phyloP scores from a whole-genome alignment of 2,113 vertebrate species.

The Phrynosoma blainvillii region DNA sequence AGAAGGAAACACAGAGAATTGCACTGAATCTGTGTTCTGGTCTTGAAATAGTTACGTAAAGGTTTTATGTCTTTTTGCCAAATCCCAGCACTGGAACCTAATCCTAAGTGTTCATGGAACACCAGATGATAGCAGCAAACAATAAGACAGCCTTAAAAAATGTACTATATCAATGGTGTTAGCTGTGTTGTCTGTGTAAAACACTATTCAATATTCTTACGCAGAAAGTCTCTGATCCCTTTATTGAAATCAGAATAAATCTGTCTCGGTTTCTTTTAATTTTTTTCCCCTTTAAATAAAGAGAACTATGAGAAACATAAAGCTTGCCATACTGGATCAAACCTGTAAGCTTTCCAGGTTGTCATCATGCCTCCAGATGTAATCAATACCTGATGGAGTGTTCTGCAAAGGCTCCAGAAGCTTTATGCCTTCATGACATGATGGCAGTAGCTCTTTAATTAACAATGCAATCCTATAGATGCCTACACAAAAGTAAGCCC shows the following conservation, averaged over 20 bases:
- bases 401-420: conserved; percentile 60
- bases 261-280: conserved; percentile 12
- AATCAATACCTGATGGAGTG: conserved; percentile 68
- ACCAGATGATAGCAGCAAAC: not conserved
- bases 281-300: conserved; percentile 47
- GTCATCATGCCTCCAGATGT: conserved; percentile 39
- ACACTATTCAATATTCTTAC: not conserved
- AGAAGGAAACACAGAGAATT: not conserved
- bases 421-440: conserved; percentile 59
- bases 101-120: not conserved
- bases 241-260: conserved; percentile 50
- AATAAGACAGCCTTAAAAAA: not conserved
- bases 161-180: not conserved
- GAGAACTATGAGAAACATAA: conserved; percentile 59
- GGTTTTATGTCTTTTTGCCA: not conserved
- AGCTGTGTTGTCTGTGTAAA: not conserved
- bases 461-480: not conserved
- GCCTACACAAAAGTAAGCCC: not conserved
- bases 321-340: conserved; percentile 65
- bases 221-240: conserved; percentile 42
- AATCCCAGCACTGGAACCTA: not conserved
- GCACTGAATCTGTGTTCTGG: not conserved
- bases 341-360: conserved; percentile 36
- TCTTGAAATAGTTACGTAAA: not conserved
- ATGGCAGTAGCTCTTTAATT: conserved; percentile 68